Conservation (phyloP, 2,888 invertebrate genomes). For the Tridacna crocea region DNA sequence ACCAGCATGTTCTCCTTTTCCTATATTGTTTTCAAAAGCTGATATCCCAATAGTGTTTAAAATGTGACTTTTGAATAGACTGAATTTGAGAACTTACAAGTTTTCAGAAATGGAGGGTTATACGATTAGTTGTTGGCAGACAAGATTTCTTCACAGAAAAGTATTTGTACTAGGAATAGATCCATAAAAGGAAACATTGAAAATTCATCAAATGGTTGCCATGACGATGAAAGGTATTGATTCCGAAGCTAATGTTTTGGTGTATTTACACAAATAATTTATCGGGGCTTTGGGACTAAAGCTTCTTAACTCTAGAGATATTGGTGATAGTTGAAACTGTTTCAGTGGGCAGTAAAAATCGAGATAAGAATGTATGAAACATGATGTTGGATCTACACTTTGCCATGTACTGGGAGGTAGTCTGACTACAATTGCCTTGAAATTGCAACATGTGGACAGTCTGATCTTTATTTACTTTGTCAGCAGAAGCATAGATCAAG, state of each 20-base stretch:
- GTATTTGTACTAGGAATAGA: slow-evolving; percentile 8
- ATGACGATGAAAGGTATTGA: slow-evolving; percentile 59
- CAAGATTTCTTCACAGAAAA: neutral
- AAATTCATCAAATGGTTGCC: slow-evolving; percentile 65
- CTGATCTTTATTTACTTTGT: no score
- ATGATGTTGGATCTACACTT: no score
- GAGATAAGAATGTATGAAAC: no score
- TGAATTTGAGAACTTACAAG: no score
- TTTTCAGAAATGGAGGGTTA: no score
- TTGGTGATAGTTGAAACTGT: neutral
- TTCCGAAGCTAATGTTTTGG: slow-evolving; percentile 45
- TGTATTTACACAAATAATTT: slow-evolving; percentile 61
- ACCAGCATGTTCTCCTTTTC: neutral
- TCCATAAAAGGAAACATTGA: slow-evolving; percentile 56
- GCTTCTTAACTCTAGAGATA: neutral
- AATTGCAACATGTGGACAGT: no score
- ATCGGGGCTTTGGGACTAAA: slow-evolving; percentile 21
- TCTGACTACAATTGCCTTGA: no score
- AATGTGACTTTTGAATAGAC: no score
- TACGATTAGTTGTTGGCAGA: no score
- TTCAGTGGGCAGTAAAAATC: neutral
- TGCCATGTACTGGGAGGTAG: no score
- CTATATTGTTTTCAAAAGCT: neutral
- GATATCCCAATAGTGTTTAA: no score
- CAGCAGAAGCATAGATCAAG: no score